phyloP scores from a whole-genome alignment of 2,888 invertebrate species.

The Penaeus monodon region DNA sequence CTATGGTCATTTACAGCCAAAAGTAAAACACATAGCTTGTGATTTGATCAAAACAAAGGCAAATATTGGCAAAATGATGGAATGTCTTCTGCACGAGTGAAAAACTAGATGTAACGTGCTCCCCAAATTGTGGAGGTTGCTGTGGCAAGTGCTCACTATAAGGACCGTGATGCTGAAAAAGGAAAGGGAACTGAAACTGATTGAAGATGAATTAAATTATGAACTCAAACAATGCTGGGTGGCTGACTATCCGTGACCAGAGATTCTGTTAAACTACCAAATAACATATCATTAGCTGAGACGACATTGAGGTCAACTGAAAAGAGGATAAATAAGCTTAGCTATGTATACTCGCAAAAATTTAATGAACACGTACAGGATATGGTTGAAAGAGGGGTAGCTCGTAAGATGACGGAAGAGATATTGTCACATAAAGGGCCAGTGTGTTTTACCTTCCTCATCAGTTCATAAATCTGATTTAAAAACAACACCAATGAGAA shows the following conservation, averaged over 20 bases:
- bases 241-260: conserved; percentile 12
- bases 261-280: conserved; percentile 3
- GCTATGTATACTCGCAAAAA: background rate
- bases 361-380: too few relatives aligned
- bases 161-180: conserved; percentile 11
- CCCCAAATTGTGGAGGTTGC: conserved; percentile 11
- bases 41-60: background rate
- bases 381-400: too few relatives aligned
- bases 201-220: conserved; percentile 18
- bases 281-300: conserved; percentile 6
- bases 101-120: background rate
- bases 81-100: too few relatives aligned
- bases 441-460: too few relatives aligned
- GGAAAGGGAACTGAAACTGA: conserved; percentile 4
- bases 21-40: conserved; percentile 3
- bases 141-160: conserved; percentile 14
- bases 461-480: too few relatives aligned
- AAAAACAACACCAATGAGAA: conserved; percentile 26
- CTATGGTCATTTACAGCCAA: background rate
- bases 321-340: conserved; percentile 10
- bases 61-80: background rate
- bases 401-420: background rate
- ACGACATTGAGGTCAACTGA: conserved; percentile 9
- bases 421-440: background rate
- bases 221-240: background rate